Percentiles rank a stretch among this genome's conserved stretches.
Evolutionary conservation across 2,888 invertebrate species (phyloP).

Genomic region (Drosophila demipolita): DNA sequence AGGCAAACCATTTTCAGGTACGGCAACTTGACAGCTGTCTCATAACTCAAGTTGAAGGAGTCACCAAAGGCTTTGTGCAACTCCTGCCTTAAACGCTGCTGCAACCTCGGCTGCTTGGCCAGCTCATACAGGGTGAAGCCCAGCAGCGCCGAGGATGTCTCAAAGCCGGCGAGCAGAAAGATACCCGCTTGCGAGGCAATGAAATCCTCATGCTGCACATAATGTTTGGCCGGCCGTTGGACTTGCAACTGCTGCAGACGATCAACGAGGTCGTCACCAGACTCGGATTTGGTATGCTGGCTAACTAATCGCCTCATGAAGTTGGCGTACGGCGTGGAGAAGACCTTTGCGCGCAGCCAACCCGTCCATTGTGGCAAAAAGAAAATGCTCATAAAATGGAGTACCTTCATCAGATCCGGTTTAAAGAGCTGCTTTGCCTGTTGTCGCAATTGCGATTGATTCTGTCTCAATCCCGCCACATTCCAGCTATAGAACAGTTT

Average conservation of each 20-base stretch:
- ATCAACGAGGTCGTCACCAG: conserved; percentile 86
- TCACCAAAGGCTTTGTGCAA: conserved; percentile 71
- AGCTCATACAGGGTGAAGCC: conserved; percentile 84
- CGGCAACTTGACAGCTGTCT: conserved; percentile 80
- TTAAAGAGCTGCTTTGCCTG: conserved; percentile 69
- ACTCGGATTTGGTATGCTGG: conserved; percentile 2
- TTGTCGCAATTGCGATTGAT: conserved; percentile 62
- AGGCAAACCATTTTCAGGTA: conserved; percentile 85
- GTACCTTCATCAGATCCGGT: conserved; percentile 59
- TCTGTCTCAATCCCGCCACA: conserved; percentile 70
- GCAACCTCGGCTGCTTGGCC: conserved; percentile 82
- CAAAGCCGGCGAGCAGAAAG: conserved; percentile 82
- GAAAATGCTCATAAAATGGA: conserved; percentile 76
- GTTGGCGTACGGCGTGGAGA: conserved; percentile 55
- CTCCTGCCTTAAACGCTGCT: conserved; percentile 83
- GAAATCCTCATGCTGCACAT: conserved; percentile 71
- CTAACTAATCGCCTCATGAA: conserved; percentile 83
- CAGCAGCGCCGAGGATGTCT: conserved; percentile 84
- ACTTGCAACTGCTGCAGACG: conserved; percentile 83
- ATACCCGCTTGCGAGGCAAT: conserved; percentile 82
- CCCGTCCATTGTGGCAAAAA: conserved; percentile 72
- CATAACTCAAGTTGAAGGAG: conserved; percentile 76
- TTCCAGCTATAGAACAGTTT: conserved; percentile 75
- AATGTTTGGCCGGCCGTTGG: conserved; percentile 44
- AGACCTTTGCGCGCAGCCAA: conserved; percentile 73